Percentiles rank a stretch among this genome's conserved stretches.
These are phyloP conservation scores for Larimichthys crocea DNA, from an alignment of 2,113 vertebrate genomes.

Conservation along the genomic window DNA sequence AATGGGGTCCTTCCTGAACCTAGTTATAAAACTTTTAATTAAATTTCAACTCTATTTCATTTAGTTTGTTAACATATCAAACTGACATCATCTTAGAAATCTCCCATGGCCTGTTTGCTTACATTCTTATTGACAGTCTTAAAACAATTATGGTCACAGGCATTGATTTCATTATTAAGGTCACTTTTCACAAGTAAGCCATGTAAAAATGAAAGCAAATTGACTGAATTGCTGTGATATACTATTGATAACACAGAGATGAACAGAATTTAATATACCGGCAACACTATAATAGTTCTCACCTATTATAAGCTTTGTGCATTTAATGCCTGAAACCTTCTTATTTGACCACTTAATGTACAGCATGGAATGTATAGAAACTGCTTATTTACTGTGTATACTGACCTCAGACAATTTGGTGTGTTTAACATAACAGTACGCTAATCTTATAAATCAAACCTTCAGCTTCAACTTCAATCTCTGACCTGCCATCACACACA, in stretches of 20 bases:
- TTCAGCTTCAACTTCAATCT: not conserved
- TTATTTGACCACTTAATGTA: not conserved
- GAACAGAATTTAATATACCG: no score
- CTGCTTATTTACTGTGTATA: not conserved
- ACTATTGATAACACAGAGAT: no score
- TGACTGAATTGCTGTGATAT: not conserved
- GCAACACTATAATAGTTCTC: no score
- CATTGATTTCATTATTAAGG: no score
- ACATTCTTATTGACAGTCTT: no score
- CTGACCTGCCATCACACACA: not conserved
- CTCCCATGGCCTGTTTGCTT: no score
- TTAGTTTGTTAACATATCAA: no score
- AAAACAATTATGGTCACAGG: no score
- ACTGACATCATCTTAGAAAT: no score
- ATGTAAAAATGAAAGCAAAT: not conserved
- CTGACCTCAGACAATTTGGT: not conserved
- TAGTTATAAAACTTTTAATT: no score
- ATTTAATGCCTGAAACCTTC: not conserved
- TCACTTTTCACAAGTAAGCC: not conserved
- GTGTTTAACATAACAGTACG: not conserved
- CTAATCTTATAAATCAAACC: not conserved
- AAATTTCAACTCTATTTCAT: no score
- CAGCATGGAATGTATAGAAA: not conserved
- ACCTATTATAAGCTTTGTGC: not conserved
- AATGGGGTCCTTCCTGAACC: no score